Evolutionary conservation across 2,113 vertebrate species (phyloP).

Genomic region (Psammodynastes pulverulentus): DNA sequence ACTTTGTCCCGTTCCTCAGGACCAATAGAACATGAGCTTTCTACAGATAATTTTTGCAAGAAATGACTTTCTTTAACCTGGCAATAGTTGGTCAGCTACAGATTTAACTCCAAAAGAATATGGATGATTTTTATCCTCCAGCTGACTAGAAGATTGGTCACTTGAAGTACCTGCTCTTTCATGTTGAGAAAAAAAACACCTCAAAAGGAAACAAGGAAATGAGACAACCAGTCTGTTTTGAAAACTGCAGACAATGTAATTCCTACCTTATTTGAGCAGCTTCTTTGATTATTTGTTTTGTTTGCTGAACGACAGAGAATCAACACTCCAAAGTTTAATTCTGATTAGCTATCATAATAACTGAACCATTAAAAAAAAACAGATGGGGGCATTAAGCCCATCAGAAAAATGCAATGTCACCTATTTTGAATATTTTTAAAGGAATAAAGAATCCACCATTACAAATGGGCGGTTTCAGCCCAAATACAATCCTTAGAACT

Average conservation of each 20-base stretch:
- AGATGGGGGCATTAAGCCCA: neutral
- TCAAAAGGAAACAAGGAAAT: neutral
- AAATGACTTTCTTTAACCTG: neutral
- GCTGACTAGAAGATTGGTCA: neutral
- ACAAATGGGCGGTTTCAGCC: neutral
- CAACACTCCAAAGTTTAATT: neutral
- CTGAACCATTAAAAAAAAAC: neutral
- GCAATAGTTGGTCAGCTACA: neutral
- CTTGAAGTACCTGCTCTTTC: neutral
- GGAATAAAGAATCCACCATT: neutral
- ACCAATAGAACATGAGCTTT: neutral
- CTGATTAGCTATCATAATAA: neutral
- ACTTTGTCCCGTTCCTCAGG: neutral
- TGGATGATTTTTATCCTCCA: neutral
- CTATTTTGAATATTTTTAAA: neutral
- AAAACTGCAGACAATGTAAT: neutral
- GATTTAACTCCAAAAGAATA: neutral
- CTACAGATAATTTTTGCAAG: neutral
- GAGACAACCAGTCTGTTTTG: neutral
- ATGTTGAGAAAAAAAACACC: neutral
- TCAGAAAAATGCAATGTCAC: neutral
- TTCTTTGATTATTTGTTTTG: neutral
- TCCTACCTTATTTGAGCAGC: neutral
- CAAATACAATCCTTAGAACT: neutral
- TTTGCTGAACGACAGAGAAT: neutral